Evolutionary conservation across 2,888 invertebrate species (phyloP), one percentile per base, ranked within the genome.

Genomic region (Dione vanillae): DNA sequence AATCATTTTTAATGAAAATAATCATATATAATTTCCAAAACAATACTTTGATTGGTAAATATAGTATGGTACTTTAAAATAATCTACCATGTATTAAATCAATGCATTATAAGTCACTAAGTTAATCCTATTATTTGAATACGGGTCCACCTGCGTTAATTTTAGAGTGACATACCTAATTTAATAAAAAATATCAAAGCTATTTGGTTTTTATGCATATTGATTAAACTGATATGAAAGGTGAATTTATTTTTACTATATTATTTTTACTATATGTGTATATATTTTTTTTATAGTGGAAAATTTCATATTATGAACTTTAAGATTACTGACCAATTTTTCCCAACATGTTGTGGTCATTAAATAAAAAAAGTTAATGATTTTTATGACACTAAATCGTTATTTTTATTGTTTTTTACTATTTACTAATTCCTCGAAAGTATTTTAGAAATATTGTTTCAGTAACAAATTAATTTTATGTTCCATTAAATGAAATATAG

Each of bases 91-190:
- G 27, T 45, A n/a, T n/a, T n/a, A n/a, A 37, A 56, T 3, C 20
- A 64, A 37, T 49, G 35, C 37, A 10, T 62, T 45, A 16, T 37
- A 37, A 35, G 49, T 49, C 37, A 54, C 61, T 45, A 20, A 51
- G 59, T 41, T 40, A n/a, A 58, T 58, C 37, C 37, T 68, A 64
- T 61, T 2, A 14, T 64, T 64, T 67, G 20, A 70, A 67, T 73
- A 73, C 71, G 73, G 73, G 73, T 73, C 73, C 71, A 71, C 73
- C 73, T 73, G 71, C 67, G 40, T 66, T 73, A 67, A 54, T 59
- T 66, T 52, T 59, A 69, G 68, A 56, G 14, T 68, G 52, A 70
- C 61, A 67, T 69, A 41, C 47, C 54, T 58, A 62, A 67, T 58
- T 66, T 56, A 72, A 45, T 69, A 62, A 43, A 16, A 27, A 43